Evolutionary conservation across 2,888 invertebrate genomes (phyloP), one percentile per base, ranked within the genome.

Genomic region (Pristionchus mayeri): DNA sequence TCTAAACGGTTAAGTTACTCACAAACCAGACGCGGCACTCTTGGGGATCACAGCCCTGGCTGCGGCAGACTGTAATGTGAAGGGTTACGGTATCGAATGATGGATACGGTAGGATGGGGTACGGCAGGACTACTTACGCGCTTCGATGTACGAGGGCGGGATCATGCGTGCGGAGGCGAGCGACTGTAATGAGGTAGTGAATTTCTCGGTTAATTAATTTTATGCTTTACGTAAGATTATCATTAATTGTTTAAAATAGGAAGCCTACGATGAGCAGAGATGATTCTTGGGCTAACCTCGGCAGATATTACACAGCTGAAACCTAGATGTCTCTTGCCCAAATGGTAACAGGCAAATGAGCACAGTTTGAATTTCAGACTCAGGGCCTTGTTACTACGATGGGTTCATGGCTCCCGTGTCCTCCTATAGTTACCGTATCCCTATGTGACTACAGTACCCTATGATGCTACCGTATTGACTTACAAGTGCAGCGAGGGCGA

Each of bases 21-120:
- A 80, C 80, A 21, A 34, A 44, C 80, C 80, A 80, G 54, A 80
- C 80, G 34, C 80, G 54, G 57, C 80, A 80, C 44, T 80, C 80
- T 37, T 34, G n/a, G 7, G 80, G 80, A 54, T 37, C 54, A 30
- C 80, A 80, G 16, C 57, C 57, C 54, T 52, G 27, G 57, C 37
- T 18, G 40, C 57, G 54, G 37, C 80, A 80, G 37, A 80, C 80
- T 80, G 80, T 0, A 80, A 40, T 80, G 18, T 3, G 63, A n/a
- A n/a, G n/a, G 63, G 34, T n/a, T n/a, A 16, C 44, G 44, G 34
- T 63, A 63, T 13, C 13, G 57, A 13, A n/a, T n/a, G n/a, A 13
- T 21, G 24, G 7, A 24, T 57, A 27, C 4, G 6, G 57, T 57
- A 57, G 54, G 60, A 0, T 60, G 18, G 37, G 71, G n/a, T 44